Evolutionary conservation across 2,888 invertebrate genomes (phyloP).

Genomic region (Drosophila limbata): DNA sequence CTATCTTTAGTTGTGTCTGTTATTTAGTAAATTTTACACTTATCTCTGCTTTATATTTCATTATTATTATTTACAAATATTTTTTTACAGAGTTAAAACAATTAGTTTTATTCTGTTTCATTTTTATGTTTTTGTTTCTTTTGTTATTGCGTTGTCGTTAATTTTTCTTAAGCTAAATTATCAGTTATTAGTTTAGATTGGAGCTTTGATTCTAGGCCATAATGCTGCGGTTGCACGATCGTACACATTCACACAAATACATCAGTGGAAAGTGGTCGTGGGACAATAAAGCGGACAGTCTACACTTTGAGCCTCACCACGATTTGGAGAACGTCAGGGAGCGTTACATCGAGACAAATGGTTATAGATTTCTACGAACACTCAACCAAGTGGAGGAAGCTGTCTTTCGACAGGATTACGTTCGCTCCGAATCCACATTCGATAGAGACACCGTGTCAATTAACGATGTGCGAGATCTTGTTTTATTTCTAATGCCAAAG

Average conservation of each 20-base stretch:
- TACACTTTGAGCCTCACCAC: constrained; percentile 65
- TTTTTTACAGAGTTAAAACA: neutral
- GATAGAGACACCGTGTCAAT: constrained; percentile 81
- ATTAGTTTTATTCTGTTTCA: neutral
- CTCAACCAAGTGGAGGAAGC: constrained; percentile 82
- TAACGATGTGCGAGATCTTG: constrained; percentile 83
- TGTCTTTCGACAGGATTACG: constrained; percentile 79
- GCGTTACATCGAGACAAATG: constrained; percentile 66
- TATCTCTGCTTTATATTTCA: constrained; percentile 22
- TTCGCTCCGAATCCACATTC: constrained; percentile 57
- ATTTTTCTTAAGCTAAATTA: neutral
- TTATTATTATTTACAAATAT: neutral
- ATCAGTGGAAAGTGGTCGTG: constrained; percentile 82
- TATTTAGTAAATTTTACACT: neutral
- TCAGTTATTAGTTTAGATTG: neutral
- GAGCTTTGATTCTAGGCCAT: neutral
- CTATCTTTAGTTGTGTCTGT: no score
- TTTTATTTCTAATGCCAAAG: constrained; percentile 80
- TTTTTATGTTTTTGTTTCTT: neutral
- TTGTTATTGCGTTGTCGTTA: neutral
- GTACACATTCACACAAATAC: constrained; percentile 74
- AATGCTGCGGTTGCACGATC: constrained; percentile 79
- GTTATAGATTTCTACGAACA: constrained; percentile 72
- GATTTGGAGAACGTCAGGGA: constrained; percentile 54
- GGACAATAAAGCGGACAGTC: constrained; percentile 64